phyloP scores from a whole-genome alignment of 2,888 invertebrate species.

The Spatulosminthurus flaviceps region DNA sequence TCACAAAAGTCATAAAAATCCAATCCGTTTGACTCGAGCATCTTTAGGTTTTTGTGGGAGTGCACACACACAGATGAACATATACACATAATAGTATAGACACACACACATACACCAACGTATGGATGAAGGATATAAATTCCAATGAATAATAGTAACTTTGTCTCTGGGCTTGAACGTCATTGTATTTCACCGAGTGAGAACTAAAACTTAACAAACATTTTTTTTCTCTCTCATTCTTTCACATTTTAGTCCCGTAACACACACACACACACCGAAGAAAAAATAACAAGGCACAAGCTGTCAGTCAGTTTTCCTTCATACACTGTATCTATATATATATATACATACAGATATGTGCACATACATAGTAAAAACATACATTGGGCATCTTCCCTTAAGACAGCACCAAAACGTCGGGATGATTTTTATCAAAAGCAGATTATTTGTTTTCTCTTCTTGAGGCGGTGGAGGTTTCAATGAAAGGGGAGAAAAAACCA shows the following conservation, averaged over 20 bases:
- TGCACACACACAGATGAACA: neutral
- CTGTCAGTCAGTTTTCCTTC: constrained; percentile 24
- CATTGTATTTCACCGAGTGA: too few species aligned
- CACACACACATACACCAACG: too few species aligned
- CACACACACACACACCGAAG: constrained; percentile 18
- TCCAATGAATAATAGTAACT: constrained; percentile 2
- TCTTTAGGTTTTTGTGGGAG: constrained; percentile 12
- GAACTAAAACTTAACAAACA: neutral
- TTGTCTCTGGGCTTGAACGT: constrained; percentile 6
- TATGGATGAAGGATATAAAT: too few species aligned
- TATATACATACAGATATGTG: too few species aligned
- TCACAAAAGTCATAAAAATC: constrained; percentile 23
- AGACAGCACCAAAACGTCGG: constrained; percentile 49
- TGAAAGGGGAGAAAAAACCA: constrained; percentile 30
- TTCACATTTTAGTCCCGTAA: too few species aligned
- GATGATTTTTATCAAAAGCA: constrained; percentile 53
- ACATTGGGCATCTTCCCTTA: too few species aligned
- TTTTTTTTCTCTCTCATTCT: constrained; percentile 10
- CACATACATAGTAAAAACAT: neutral
- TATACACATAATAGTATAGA: too few species aligned
- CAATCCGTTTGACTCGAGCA: constrained; percentile 22
- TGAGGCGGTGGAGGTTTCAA: constrained; percentile 47
- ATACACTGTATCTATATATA: too few species aligned
- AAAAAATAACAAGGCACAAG: constrained; percentile 34
- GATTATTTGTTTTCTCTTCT: constrained; percentile 52